Conservation (phyloP, 2,797 vertebrate species). For the Apogon hyalosoma region DNA sequence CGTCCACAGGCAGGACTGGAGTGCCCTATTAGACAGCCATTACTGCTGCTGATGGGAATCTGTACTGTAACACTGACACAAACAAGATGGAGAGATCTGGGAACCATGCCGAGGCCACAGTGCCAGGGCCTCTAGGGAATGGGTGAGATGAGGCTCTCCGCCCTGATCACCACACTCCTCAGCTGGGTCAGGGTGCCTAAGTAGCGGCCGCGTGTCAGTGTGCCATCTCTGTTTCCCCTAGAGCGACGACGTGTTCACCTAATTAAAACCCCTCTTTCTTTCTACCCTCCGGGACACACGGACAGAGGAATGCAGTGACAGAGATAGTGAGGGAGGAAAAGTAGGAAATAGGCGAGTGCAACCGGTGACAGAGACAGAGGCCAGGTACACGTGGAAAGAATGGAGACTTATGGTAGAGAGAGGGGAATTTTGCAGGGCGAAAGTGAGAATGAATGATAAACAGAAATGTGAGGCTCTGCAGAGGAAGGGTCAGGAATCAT, state of each 20-base stretch:
- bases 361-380: constrained; percentile 26
- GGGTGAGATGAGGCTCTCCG: constrained; percentile 59
- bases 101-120: constrained; percentile 58
- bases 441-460: constrained; percentile 50
- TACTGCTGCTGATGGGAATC: constrained; percentile 71
- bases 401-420: constrained; percentile 19
- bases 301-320: constrained; percentile 54
- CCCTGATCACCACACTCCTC: constrained; percentile 48
- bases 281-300: constrained; percentile 62
- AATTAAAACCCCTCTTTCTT: constrained; percentile 78
- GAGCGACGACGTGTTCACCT: constrained; percentile 74
- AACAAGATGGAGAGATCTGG: constrained; percentile 72
- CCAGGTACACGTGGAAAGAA: constrained; percentile 20
- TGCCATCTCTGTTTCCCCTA: constrained; percentile 68
- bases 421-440: constrained; percentile 27
- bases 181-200: constrained; percentile 58
- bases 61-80: constrained; percentile 68
- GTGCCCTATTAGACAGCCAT: constrained; percentile 74
- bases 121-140: constrained; percentile 55
- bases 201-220: constrained; percentile 53
- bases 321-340: constrained; percentile 39
- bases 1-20: constrained; percentile 62
- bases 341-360: constrained; percentile 21
- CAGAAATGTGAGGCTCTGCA: constrained; percentile 41
- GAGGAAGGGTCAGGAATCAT: constrained; percentile 49